These are phyloP conservation scores for Gallinago paraguaiae DNA, from an alignment of 2,113 vertebrate genomes.

Conservation along the genomic window DNA sequence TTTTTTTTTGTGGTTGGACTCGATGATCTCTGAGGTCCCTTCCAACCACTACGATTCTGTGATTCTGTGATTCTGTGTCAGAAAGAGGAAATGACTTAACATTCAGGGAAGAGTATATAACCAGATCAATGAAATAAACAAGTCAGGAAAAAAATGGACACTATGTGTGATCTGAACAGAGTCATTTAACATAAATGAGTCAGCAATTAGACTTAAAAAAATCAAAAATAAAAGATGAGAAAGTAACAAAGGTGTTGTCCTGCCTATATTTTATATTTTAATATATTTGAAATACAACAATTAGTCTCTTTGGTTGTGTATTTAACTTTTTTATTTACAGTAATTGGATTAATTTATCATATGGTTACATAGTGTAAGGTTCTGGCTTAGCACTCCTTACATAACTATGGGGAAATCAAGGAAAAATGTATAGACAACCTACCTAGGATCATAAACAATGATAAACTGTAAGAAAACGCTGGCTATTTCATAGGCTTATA, in stretches of 20 bases:
- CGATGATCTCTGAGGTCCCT: no score
- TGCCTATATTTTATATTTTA: not conserved
- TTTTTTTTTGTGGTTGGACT: no score
- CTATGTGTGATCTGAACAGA: not conserved
- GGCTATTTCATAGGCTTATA: not conserved
- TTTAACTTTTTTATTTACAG: not conserved
- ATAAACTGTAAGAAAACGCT: not conserved
- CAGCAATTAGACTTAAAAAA: not conserved
- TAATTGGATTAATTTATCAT: not conserved
- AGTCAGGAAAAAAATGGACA: not conserved
- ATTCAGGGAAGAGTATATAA: not conserved
- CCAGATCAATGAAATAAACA: not conserved
- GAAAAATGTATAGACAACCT: not conserved
- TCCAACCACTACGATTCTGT: no score
- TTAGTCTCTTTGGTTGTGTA: not conserved
- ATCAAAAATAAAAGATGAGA: not conserved
- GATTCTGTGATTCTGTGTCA: not conserved
- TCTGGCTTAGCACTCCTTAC: not conserved
- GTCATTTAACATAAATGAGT: not conserved
- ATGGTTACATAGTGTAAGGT: not conserved
- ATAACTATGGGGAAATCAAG: not conserved
- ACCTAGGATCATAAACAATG: not conserved
- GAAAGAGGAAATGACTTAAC: not conserved
- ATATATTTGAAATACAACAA: not conserved
- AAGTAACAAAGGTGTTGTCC: not conserved